phyloP scores from a whole-genome alignment of 2,113 vertebrate genomes.

The Polyodon spathula region DNA sequence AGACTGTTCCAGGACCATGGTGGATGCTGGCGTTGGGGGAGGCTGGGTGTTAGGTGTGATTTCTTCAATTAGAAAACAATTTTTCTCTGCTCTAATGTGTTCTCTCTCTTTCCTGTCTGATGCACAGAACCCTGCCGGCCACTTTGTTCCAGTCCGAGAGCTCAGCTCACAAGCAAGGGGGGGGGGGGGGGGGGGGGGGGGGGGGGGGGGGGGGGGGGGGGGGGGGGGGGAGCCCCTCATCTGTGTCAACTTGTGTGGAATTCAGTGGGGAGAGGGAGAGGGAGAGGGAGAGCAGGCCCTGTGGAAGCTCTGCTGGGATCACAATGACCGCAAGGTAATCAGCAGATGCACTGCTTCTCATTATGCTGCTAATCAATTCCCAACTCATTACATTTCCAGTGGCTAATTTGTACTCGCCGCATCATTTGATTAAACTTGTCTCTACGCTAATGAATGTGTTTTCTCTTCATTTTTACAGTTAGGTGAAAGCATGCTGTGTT shows the following conservation, averaged over 20 bases:
- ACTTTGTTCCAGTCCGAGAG: conserved; percentile 1
- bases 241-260: too few relatives aligned
- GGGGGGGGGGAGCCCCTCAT: too few relatives aligned
- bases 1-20: conserved; percentile 26
- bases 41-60: conserved; percentile 42
- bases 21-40: conserved; percentile 15
- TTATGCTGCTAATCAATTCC: conserved; percentile 80
- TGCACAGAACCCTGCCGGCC: not conserved
- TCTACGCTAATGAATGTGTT: conserved; percentile 83
- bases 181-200: conserved; percentile 5
- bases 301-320: conserved; percentile 46
- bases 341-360: conserved; percentile 67
- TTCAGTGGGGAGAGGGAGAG: not conserved
- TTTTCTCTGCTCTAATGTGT: conserved; percentile 53
- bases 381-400: conserved; percentile 75
- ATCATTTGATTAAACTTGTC: conserved; percentile 81
- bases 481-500: conserved; percentile 51
- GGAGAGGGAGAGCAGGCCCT: conserved; percentile 29
- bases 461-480: conserved; percentile 63
- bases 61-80: conserved; percentile 54
- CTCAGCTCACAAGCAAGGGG: not conserved
- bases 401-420: conserved; percentile 69
- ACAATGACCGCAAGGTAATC: conserved; percentile 63
- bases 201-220: conserved; percentile 5
- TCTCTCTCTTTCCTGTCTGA: conserved; percentile 30